Evolutionary conservation across 2,797 vertebrate genomes (phyloP), one percentile per base, ranked within the genome.

Genomic region (Labroides dimidiatus): DNA sequence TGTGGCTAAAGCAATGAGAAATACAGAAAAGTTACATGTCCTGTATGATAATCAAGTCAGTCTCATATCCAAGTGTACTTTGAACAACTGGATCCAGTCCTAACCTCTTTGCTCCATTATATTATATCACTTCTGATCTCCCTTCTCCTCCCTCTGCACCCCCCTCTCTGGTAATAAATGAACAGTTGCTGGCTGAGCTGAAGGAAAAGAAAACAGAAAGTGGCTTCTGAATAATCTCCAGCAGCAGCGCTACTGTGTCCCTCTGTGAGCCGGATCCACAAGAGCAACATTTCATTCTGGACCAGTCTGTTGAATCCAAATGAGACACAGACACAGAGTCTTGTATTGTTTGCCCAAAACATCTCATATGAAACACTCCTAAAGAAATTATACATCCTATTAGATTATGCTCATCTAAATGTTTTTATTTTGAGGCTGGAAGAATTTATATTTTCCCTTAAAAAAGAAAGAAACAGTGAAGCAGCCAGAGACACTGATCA

Each of bases 121-220:
- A 62, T 69, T 73, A 3, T 27, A 27, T 27, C 24, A 6, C 6
- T 27, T 27, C 6, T 27, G 24, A 3, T 27, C 6, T 27, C 24
- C 6, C 6, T 27, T 27, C 24, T 27, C 3, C 20, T 39, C 27
- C 19, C n/a, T 12, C 41, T 5, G 23, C 39, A 2, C 13, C 60
- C 58, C 41, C 45, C 53, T 55, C 47, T 47, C 54, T 68, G 58
- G 48, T 72, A 69, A 80, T 71, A 77, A 75, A 79, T 82, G 51
- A 80, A 83, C 44, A 64, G 76, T 57, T 64, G 39, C 65, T 85
- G 72, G 72, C 75, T 42, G 56, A 75, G 78, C 58, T 19, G 33
- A 74, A 78, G 69, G 52, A 80, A 85, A 79, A 69, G 63, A 82
- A 81, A 84, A 80, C 64, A 77, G 42, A 65, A 78, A 78, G 47